Evolutionary conservation across 2,797 vertebrate genomes (phyloP), one percentile per base, ranked within the genome.

Genomic region (Sebastes oblongus): DNA sequence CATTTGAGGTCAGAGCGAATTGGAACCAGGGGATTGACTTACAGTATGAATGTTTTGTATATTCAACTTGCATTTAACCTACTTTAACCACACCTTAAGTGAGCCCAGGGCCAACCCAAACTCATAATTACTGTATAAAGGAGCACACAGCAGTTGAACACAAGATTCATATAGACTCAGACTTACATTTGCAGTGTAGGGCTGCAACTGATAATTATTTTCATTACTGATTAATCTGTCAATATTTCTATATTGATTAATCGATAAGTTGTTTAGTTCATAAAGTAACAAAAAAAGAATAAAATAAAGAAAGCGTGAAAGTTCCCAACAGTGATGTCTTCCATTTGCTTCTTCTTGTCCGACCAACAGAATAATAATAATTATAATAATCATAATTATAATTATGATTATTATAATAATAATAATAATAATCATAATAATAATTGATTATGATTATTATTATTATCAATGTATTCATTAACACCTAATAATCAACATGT

Each of bases 331-430:
- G 6, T 39, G 22, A 20, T 0, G 10, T 39, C 30, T 5, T 56
- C 25, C 39, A 39, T 39, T 39, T 39, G 36, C 13, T 39, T 39
- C 36, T 39, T 39, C 36, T 39, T 39, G 12, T 39, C 36, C 0
- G 13, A 39, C 36, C 36, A 39, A 14, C 36, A 39, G 13, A 39
- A 39, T 2, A 39, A 39, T 13, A 13, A 39, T 39, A 0, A 39
- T 36, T 2, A 11, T 34, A 1, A 39, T 14, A 0, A 42, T 39
- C 0, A 13, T 39, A 0, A 13, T 34, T 12, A 36, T 13, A 0
- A 36, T 34, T 4, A 11, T 36, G 2, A 14, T 36, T 4, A 14
- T 39, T 2, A 39, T 39, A 11, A 34, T 34, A 4, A 34, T 34
- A 4, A 34, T 34, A 34, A 30, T 36, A 1, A 14, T 39, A 1